phyloP scores from a whole-genome alignment of 2,797 vertebrate species.

The Enteromius afrohamiltoni region DNA sequence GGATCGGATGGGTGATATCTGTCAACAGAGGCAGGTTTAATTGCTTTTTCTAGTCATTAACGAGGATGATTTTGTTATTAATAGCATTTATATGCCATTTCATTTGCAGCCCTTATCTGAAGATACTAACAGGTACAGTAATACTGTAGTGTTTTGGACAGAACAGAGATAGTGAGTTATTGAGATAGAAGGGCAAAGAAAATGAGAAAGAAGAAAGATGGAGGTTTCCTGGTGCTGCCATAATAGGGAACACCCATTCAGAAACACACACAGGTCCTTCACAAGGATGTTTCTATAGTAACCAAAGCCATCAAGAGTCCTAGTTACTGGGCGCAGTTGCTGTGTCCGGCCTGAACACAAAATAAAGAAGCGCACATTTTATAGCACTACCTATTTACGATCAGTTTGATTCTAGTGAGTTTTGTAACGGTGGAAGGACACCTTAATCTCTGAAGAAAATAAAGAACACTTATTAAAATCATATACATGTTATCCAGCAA shows the following conservation, averaged over 20 bases:
- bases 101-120: background rate
- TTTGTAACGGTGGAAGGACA: background rate
- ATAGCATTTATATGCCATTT: background rate
- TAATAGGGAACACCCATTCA: conserved; percentile 62
- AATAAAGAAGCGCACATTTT: conserved; percentile 3
- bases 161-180: background rate
- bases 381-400: background rate
- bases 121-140: background rate
- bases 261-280: conserved; percentile 62
- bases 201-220: conserved; percentile 10
- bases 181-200: conserved; percentile 10
- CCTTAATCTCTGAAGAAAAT: background rate
- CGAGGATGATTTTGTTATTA: background rate
- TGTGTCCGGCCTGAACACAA: conserved; percentile 32
- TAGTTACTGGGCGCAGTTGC: conserved; percentile 40
- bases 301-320: conserved; percentile 64
- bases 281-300: conserved; percentile 72
- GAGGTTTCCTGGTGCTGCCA: conserved; percentile 55
- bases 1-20: conserved; percentile 87
- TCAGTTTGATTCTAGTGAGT: background rate
- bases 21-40: conserved; percentile 31
- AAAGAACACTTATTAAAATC: background rate
- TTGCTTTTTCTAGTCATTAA: background rate
- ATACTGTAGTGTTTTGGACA: background rate
- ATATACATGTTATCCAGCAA: background rate